A percentile compares a stretch with the other conserved stretches of the same genome.
Conservation (phyloP, 1,140 invertebrate species). For the Diploscapter pachys region DNA sequence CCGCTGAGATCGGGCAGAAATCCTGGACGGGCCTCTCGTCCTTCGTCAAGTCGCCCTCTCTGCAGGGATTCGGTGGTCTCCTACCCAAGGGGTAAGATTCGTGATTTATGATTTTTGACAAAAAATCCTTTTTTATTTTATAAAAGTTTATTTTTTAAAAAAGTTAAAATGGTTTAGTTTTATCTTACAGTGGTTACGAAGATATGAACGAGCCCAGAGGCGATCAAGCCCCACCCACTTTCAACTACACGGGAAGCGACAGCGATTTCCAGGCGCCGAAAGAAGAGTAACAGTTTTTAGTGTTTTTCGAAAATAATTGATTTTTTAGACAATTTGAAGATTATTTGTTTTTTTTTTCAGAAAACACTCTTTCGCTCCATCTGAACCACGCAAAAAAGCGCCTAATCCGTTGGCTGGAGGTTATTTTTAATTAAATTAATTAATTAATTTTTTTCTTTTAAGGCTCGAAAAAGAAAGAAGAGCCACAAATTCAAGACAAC, state of each 20-base stretch:
- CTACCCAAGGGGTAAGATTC: conserved; percentile 20
- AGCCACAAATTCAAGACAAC: no score
- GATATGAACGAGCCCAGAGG: conserved; percentile 12
- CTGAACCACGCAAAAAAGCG: no score
- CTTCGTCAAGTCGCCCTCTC: conserved; percentile 55
- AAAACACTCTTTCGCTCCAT: not conserved
- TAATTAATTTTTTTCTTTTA: conserved; percentile 10
- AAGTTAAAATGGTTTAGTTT: conserved; percentile 10
- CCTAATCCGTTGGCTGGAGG: no score
- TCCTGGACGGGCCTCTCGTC: conserved; percentile 51
- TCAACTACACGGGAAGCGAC: not conserved
- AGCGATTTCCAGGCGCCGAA: not conserved
- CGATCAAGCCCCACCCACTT: not conserved
- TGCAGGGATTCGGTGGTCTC: conserved; percentile 46
- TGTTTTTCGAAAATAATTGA: conserved; percentile 5
- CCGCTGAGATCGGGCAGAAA: conserved; percentile 51
- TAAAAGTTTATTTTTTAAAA: conserved; percentile 2
- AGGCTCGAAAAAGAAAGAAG: not conserved
- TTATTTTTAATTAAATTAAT: no score
- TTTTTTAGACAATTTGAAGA: conserved; percentile 7
- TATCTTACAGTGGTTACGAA: conserved; percentile 26
- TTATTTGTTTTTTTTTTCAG: not conserved
- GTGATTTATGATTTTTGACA: not conserved
- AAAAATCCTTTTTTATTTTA: not conserved
- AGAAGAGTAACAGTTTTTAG: conserved; percentile 7